Conservation (phyloP, 2,113 vertebrate genomes). For the Cyanocitta stelleri region DNA sequence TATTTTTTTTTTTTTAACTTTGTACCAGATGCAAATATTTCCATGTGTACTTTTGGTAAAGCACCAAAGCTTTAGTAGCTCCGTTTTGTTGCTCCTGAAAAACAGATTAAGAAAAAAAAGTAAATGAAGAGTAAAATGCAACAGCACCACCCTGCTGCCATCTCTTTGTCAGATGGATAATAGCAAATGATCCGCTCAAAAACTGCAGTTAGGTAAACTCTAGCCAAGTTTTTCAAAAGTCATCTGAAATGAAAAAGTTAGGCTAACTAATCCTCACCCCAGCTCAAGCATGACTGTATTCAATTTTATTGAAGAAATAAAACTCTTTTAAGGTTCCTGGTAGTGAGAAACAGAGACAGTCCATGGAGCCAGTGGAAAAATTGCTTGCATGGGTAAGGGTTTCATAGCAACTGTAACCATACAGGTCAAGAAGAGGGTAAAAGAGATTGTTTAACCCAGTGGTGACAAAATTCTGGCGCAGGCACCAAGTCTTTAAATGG, state of each 20-base stretch:
- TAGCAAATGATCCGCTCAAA: background rate
- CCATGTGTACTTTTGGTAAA: background rate
- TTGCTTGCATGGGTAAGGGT: background rate
- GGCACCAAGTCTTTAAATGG: background rate
- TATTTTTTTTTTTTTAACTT: background rate
- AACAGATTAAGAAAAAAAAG: background rate
- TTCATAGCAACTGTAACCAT: conserved; percentile 17
- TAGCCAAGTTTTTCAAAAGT: background rate
- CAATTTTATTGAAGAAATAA: conserved; percentile 6
- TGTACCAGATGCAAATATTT: background rate
- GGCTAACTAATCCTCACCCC: background rate
- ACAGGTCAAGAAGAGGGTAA: background rate
- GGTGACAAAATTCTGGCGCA: background rate
- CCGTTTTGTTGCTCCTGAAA: background rate
- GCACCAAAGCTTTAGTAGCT: background rate
- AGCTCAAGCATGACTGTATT: background rate
- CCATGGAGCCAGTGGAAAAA: background rate
- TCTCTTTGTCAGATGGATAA: background rate
- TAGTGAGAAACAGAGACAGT: background rate
- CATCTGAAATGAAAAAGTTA: background rate
- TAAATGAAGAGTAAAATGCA: conserved; percentile 7
- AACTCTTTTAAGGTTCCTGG: background rate
- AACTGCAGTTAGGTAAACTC: background rate
- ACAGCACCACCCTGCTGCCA: conserved; percentile 56
- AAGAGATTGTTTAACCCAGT: background rate